Evolutionary conservation across 2,888 invertebrate species (phyloP).

Genomic region (Diachrysia chrysitis): DNA sequence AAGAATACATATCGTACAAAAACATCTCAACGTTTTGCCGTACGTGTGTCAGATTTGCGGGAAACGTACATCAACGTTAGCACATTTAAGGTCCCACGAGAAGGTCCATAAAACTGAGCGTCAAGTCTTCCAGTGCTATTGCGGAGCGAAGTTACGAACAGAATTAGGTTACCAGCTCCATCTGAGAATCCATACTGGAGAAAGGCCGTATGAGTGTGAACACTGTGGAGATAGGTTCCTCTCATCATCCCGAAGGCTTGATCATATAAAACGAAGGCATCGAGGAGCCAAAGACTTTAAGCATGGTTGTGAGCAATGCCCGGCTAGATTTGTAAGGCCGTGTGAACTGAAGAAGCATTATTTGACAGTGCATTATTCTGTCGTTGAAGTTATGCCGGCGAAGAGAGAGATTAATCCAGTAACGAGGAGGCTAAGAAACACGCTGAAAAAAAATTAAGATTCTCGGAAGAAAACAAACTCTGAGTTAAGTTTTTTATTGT

Average conservation of each 20-base stretch:
- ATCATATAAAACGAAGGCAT: conserved; percentile 80
- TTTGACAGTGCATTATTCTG: conserved; percentile 65
- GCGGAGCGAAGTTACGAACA: conserved; percentile 76
- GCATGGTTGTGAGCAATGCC: conserved; percentile 76
- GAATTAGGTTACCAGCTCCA: conserved; percentile 77
- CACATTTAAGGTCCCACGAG: conserved; percentile 76
- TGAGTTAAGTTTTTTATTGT: not conserved
- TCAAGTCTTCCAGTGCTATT: conserved; percentile 71
- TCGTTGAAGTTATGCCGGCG: conserved; percentile 60
- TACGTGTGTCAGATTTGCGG: conserved; percentile 77
- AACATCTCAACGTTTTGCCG: conserved; percentile 78
- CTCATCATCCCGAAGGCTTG: conserved; percentile 78
- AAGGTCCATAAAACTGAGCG: conserved; percentile 70
- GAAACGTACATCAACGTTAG: conserved; percentile 76
- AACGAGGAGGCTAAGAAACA: conserved; percentile 38
- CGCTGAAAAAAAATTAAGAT: conserved; percentile 35
- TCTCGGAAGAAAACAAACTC: not conserved
- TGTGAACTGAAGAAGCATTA: conserved; percentile 81
- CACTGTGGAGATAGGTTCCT: conserved; percentile 79
- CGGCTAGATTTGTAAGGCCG: conserved; percentile 78
- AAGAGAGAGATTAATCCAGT: conserved; percentile 44
- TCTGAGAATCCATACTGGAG: conserved; percentile 78
- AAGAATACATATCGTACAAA: conserved; percentile 78
- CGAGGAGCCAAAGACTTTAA: conserved; percentile 70
- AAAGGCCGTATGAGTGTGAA: conserved; percentile 76